Evolutionary conservation across 2,113 vertebrate species (phyloP).

Genomic region (Myodes glareolus): DNA sequence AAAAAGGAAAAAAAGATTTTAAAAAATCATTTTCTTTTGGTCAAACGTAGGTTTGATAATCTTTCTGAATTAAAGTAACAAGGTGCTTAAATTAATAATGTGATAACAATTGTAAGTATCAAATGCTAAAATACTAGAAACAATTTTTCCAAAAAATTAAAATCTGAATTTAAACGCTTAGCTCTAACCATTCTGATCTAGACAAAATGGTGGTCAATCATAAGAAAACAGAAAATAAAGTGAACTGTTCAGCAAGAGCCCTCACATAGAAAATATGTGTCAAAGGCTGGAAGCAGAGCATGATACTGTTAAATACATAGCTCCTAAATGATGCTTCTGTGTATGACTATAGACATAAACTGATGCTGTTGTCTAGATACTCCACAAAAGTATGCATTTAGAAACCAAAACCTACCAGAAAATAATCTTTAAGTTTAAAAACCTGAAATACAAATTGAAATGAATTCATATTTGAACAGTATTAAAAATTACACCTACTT

Average conservation of each 20-base stretch:
- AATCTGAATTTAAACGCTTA: conserved; percentile 15
- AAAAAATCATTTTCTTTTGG: background rate
- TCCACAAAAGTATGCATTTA: background rate
- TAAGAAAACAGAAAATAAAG: background rate
- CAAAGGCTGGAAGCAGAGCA: background rate
- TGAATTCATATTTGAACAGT: background rate
- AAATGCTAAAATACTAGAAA: conserved; percentile 39
- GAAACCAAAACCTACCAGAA: background rate
- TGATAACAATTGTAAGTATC: conserved; percentile 3
- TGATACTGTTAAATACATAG: background rate
- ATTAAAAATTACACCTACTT: background rate
- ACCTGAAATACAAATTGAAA: background rate
- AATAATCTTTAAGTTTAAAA: background rate
- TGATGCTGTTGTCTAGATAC: background rate
- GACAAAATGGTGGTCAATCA: background rate
- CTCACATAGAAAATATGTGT: background rate
- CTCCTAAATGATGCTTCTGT: background rate
- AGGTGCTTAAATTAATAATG: conserved; percentile 32
- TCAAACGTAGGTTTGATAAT: background rate
- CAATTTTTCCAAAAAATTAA: background rate
- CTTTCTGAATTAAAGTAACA: background rate
- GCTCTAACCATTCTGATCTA: background rate
- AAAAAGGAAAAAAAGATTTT: background rate
- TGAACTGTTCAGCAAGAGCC: background rate
- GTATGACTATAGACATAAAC: conserved; percentile 10